phyloP scores from a whole-genome alignment of 2,113 vertebrate genomes.

The Apaloderma vittatum region DNA sequence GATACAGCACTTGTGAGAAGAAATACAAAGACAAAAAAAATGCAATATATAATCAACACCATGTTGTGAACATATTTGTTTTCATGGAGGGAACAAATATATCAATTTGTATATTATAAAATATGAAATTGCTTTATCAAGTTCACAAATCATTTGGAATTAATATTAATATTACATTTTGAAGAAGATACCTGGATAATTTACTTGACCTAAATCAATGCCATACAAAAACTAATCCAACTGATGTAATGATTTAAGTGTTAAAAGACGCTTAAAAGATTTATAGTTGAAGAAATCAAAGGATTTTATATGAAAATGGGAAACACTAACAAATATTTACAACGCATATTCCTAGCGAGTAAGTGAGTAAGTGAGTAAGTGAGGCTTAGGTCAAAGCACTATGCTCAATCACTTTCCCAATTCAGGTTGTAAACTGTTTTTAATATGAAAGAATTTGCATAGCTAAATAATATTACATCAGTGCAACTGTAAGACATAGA shows the following conservation, averaged over 20 bases:
- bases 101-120: background rate
- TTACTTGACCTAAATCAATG: constrained; percentile 13
- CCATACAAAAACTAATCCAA: constrained; percentile 30
- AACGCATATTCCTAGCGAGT: background rate
- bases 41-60: background rate
- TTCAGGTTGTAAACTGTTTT: background rate
- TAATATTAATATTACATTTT: constrained; percentile 11
- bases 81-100: background rate
- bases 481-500: background rate
- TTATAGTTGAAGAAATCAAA: background rate
- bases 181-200: background rate
- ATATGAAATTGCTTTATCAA: background rate
- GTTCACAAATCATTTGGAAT: background rate
- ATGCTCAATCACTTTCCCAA: background rate
- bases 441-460: background rate
- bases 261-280: background rate
- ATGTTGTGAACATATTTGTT: background rate
- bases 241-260: background rate
- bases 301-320: background rate
- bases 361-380: background rate
- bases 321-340: background rate
- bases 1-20: background rate
- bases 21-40: background rate
- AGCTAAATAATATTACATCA: background rate
- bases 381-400: background rate